Evolutionary conservation across 2,113 vertebrate species (phyloP).

Genomic region (Capreolus pygargus): DNA sequence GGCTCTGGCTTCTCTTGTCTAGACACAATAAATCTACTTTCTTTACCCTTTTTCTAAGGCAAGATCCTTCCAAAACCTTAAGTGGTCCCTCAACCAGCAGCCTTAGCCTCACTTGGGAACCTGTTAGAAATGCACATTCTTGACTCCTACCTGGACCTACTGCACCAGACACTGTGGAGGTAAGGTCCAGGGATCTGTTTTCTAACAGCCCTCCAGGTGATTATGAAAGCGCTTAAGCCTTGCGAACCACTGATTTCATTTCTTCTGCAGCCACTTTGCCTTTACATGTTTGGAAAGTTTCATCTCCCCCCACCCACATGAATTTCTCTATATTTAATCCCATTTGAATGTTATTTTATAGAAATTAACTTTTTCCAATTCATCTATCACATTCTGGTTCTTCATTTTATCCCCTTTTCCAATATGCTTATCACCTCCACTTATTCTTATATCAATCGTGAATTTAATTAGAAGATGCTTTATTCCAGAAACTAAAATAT

Average conservation of each 20-base stretch:
- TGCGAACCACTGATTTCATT: background rate
- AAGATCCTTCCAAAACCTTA: background rate
- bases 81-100: background rate
- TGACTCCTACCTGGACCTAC: background rate
- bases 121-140: background rate
- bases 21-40: background rate
- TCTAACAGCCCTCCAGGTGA: background rate
- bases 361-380: background rate
- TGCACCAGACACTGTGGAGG: background rate
- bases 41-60: background rate
- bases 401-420: background rate
- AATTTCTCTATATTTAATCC: background rate
- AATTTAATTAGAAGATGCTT: slow-evolving; percentile 26
- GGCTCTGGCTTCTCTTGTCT: background rate
- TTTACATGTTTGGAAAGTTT: background rate
- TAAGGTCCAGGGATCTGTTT: background rate
- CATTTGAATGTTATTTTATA: slow-evolving; percentile 12
- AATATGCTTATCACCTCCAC: background rate
- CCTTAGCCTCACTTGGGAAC: background rate
- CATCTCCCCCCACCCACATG: background rate
- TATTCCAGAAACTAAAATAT: background rate
- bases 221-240: background rate
- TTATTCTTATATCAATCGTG: background rate
- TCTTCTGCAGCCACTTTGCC: background rate
- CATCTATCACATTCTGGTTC: background rate